These are phyloP conservation scores for Fabriciana adippe DNA, from an alignment of 2,888 invertebrate genomes.

Conservation along the genomic window DNA sequence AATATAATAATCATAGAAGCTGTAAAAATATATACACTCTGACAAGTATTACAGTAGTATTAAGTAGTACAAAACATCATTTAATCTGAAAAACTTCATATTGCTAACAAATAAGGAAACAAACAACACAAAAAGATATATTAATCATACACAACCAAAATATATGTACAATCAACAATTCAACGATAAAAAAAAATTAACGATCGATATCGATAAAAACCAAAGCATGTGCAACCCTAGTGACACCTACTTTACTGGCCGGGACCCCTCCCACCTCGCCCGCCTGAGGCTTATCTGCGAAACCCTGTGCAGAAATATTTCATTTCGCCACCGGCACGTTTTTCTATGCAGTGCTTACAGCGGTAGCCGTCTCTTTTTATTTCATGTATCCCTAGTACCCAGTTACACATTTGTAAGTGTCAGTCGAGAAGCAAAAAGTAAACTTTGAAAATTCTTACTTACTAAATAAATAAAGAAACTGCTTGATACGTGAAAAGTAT, in stretches of 20 bases:
- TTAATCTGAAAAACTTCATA: no score
- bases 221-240: conserved; percentile 44
- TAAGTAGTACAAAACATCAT: no score
- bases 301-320: conserved; percentile 65
- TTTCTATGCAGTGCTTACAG: conserved; percentile 43
- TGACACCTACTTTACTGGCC: conserved; percentile 66
- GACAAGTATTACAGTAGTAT: no score
- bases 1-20: no score
- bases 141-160: no score
- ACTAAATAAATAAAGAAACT: no score
- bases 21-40: no score
- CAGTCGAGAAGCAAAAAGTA: conserved; percentile 28
- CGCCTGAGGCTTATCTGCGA: conserved; percentile 61
- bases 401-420: conserved; percentile 47
- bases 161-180: not conserved
- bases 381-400: conserved; percentile 44
- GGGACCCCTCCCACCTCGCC: conserved; percentile 47
- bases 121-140: no score
- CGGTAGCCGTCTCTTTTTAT: conserved; percentile 37
- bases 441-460: not conserved
- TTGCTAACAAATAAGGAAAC: no score
- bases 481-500: no score
- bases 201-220: conserved; percentile 27
- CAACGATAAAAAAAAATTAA: not conserved
- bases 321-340: conserved; percentile 56